These are phyloP conservation scores for Umimayanthus chanpuru DNA, from an alignment of 92 coral and sea anemone species.

Conservation along the genomic window DNA sequence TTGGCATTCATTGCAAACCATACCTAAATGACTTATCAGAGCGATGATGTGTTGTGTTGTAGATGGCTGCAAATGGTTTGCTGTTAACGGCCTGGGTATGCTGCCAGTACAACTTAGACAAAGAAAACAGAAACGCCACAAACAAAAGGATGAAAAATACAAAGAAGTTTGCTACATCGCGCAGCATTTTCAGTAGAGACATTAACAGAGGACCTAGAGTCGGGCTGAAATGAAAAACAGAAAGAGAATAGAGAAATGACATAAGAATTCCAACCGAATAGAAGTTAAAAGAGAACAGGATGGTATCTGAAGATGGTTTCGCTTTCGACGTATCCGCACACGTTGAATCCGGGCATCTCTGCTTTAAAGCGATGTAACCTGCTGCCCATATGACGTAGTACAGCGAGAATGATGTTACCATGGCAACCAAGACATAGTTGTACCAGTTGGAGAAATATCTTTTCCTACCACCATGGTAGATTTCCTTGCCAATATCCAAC, in stretches of 20 bases:
- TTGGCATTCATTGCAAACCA: neutral
- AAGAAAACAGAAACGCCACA: slow-evolving; percentile 52
- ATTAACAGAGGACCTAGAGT: slow-evolving; percentile 51
- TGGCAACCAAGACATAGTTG: slow-evolving; percentile 33
- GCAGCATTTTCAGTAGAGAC: slow-evolving; percentile 45
- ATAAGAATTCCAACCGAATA: slow-evolving; percentile 41
- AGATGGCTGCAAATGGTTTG: slow-evolving; percentile 1
- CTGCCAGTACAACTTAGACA: slow-evolving; percentile 49
- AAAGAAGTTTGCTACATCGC: slow-evolving; percentile 44
- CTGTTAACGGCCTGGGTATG: slow-evolving; percentile 1
- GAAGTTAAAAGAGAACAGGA: slow-evolving; percentile 36
- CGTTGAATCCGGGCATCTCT: neutral
- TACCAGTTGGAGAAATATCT: slow-evolving; percentile 47
- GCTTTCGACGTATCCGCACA: neutral
- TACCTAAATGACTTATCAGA: neutral
- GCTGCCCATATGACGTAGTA: slow-evolving; percentile 29
- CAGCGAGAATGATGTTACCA: slow-evolving; percentile 36
- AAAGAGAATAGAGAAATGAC: slow-evolving; percentile 39
- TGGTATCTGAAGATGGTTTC: neutral
- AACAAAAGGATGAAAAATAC: slow-evolving; percentile 38
- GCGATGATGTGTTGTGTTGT: neutral
- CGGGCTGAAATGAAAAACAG: slow-evolving; percentile 30
- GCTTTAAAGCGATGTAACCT: slow-evolving; percentile 6
- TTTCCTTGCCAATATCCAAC: slow-evolving; percentile 45
- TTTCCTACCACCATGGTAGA: slow-evolving; percentile 16